phyloP scores from a whole-genome alignment of 2,113 vertebrate genomes.

The Dermatemys mawii region DNA sequence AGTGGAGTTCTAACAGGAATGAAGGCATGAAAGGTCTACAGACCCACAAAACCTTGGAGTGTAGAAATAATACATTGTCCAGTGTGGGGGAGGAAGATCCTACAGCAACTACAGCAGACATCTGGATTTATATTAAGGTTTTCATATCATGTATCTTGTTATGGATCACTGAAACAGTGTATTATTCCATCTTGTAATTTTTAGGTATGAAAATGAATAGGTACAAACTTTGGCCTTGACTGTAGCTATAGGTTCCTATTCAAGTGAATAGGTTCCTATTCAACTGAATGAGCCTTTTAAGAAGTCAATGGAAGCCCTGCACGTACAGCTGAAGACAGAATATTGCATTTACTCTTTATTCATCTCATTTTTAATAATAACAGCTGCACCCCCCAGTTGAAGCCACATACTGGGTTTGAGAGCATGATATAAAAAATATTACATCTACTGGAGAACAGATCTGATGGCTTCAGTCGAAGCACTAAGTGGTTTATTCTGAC shows the following conservation, averaged over 20 bases:
- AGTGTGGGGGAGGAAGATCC: not conserved
- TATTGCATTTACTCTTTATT: not conserved
- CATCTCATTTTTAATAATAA: not conserved
- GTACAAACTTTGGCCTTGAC: not conserved
- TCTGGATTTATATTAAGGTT: not conserved
- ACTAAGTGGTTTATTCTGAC: not conserved
- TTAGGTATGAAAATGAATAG: not conserved
- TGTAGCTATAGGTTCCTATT: not conserved
- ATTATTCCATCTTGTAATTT: not conserved
- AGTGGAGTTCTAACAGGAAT: not conserved
- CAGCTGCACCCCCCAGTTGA: not conserved
- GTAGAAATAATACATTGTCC: not conserved
- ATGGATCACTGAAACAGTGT: not conserved
- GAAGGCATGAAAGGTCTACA: accelerated
- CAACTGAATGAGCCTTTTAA: not conserved
- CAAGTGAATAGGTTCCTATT: too few species aligned
- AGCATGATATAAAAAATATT: not conserved
- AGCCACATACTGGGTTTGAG: not conserved
- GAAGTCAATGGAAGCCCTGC: accelerated
- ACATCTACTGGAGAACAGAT: not conserved
- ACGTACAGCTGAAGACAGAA: not conserved
- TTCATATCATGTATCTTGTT: not conserved
- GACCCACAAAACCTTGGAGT: accelerated
- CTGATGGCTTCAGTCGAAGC: accelerated
- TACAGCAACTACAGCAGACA: not conserved